phyloP scores from a whole-genome alignment of 35 echinoderm and acorn worm species.

The Holothuria glaberrima region DNA sequence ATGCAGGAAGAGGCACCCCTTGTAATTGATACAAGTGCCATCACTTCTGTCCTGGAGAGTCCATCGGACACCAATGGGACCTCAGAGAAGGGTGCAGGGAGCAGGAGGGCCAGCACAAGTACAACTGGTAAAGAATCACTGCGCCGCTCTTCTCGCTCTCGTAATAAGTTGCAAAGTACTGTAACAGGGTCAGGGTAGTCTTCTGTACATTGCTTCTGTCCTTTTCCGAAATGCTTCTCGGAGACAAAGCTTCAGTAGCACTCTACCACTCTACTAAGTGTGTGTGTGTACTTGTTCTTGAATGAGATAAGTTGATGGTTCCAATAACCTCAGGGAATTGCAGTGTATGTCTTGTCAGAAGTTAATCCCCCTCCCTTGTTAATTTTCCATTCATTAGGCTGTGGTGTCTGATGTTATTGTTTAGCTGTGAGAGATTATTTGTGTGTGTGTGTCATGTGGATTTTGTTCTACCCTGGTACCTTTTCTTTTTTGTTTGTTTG shows the following conservation, averaged over 20 bases:
- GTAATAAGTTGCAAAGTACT: conserved; percentile 38
- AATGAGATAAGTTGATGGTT: not conserved
- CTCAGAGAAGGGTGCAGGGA: not conserved
- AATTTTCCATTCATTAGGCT: too few relatives aligned
- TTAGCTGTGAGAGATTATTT: too few relatives aligned
- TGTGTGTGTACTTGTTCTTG: not conserved
- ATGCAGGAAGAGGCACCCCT: conserved; percentile 92
- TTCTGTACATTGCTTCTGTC: conserved; percentile 56
- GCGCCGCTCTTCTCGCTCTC: conserved; percentile 43
- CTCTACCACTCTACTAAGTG: not conserved
- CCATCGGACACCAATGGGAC: conserved; percentile 17
- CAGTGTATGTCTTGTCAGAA: conserved; percentile 1
- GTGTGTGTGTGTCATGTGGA: too few relatives aligned
- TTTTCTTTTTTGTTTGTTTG: too few relatives aligned
- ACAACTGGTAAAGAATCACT: conserved; percentile 67
- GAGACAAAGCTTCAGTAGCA: too few relatives aligned
- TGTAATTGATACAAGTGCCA: conserved; percentile 80
- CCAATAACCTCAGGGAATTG: conserved; percentile 45
- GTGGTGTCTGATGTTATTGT: too few relatives aligned
- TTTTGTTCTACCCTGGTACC: too few relatives aligned
- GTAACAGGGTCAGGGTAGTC: conserved; percentile 62
- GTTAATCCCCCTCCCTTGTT: too few relatives aligned
- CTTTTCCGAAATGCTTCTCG: conserved; percentile 34
- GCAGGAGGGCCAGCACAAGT: conserved; percentile 1
- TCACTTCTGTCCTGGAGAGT: conserved; percentile 69